phyloP scores from a whole-genome alignment of 2,888 invertebrate genomes.

The Oscheius sp. region DNA sequence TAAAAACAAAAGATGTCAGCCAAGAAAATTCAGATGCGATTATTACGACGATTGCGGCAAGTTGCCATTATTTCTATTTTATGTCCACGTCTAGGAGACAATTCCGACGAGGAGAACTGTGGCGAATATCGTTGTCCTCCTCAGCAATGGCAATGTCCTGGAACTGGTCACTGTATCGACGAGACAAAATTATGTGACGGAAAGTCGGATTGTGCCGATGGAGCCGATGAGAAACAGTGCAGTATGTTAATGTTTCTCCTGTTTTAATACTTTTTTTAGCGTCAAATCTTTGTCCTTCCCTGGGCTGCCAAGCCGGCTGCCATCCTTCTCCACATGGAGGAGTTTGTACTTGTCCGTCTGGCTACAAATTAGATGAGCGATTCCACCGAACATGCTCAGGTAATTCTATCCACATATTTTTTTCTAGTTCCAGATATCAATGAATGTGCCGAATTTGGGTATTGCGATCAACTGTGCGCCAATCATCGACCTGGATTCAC shows the following conservation, averaged over 20 bases:
- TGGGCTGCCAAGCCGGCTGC: constrained; percentile 91
- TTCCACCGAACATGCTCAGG: constrained; percentile 85
- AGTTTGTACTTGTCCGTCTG: constrained; percentile 88
- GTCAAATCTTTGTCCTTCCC: constrained; percentile 83
- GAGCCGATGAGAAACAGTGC: constrained; percentile 84
- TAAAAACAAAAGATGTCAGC: constrained; percentile 73
- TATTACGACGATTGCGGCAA: constrained; percentile 86
- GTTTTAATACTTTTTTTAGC: constrained; percentile 76
- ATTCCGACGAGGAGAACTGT: constrained; percentile 81
- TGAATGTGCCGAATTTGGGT: constrained; percentile 79
- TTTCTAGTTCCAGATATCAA: constrained; percentile 81
- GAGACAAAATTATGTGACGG: constrained; percentile 94
- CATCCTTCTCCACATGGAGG: constrained; percentile 82
- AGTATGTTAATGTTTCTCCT: constrained; percentile 48
- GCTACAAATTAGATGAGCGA: constrained; percentile 85
- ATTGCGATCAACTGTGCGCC: constrained; percentile 91
- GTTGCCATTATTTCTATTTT: neutral
- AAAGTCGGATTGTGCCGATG: constrained; percentile 94
- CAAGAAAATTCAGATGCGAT: constrained; percentile 75
- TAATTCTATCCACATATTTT: constrained; percentile 64
- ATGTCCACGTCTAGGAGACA: constrained; percentile 80
- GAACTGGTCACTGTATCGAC: constrained; percentile 87
- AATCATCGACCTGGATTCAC: constrained; percentile 86
- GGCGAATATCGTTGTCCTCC: constrained; percentile 72
- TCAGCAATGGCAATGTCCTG: constrained; percentile 68